Base-by-base conservation (phyloP, 2,113 vertebrate species). In the Saguinus imperator region DNA sequence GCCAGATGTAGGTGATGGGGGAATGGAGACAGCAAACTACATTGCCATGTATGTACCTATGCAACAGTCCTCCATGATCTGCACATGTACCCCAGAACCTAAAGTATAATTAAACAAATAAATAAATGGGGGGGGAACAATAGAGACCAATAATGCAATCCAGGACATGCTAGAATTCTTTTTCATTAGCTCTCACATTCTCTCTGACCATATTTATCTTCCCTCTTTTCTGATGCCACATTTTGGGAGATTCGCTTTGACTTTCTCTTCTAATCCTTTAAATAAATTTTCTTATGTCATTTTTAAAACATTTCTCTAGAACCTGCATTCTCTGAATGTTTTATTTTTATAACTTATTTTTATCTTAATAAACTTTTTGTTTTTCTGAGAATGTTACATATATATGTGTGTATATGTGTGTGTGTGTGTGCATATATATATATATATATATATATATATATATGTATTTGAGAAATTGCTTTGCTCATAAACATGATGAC, bases 91-190 rank as follows among this genome's bases (percentile, higher is more conserved):
- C 50, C 50, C 50, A 52, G 50, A 52, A 17, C 50, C 14, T 52
- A 52, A 52, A 52, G 50, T 17, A 17, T 14, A 52, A 52, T 1
- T 16, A 52, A 50, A 50, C 14, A 50, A 52, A 52, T 52, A 52
- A 52, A 52, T 52, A 52, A 52, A 52, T 52, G 14, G 50, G 50
- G 50, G 50, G 50, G 1, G 5, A 52, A 66, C 25, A 52, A 37
- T 5, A 29, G 0, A 0, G 2, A 12, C 23, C 52, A 27, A 2
- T 81, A 50, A 82, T 29, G 4, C 10, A 20, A 43, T 55, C 16
- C 1, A 2, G 27, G 6, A 14, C 17, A n/a, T 29, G 68, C 17
- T 87, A 40, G 11, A 77, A 87, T 21, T 87, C 0, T 0, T 72
- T 17, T 58, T 76, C 43, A 58, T 6, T 57, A 8, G 27, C 58